Evolutionary conservation across 2,797 vertebrate species (phyloP), one percentile per base, ranked within the genome.

Genomic region (Sylvia borin): DNA sequence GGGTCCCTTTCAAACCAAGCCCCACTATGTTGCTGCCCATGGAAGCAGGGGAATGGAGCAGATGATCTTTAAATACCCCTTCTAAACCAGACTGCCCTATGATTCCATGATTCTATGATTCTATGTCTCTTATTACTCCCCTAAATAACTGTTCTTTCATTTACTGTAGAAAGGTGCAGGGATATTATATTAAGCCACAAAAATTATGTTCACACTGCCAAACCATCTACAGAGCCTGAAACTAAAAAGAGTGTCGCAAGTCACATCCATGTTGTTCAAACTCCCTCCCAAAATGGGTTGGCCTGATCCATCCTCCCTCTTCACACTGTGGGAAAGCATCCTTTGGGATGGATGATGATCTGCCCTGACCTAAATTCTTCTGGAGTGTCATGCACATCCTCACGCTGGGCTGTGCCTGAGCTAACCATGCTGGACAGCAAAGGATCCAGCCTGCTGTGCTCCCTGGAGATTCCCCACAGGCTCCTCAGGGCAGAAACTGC

Each of bases 21-120:
- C 3, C 0, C 11, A 13, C 3, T 13, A 1, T n/a, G 32, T 15
- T n/a, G 17, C 10, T 55, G 5, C 6, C 6, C 14, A 29, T 67
- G 36, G 8, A 47, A 77, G 7, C 29, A 45, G 32, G 3, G 19
- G 8, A 75, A 12, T 19, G 58, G 38, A 65, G 13, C 7, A 58
- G 25, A 14, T 45, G 16, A n/a, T 43, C 14, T 65, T 77, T 65
- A 65, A 58, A 77, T 18, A 13, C 45, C 7, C 7, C 1, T 81
- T 84, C 26, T 4, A 48, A 67, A 45, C 11, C 25, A 48, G 9
- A 58, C 4, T 0, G 0, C 13, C 7, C 19, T 36, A 17, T 42
- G 7, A 57, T 24, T 80, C 29, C 16, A 16, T 55, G 51, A 31
- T 53, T 53, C 21, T 11, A 18, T 21, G 4, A 53, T 27, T 70